A percentile compares a stretch with the other conserved stretches of the same genome.
Conservation (phyloP, 1,140 invertebrate genomes). For the Harpegnathos saltator region DNA sequence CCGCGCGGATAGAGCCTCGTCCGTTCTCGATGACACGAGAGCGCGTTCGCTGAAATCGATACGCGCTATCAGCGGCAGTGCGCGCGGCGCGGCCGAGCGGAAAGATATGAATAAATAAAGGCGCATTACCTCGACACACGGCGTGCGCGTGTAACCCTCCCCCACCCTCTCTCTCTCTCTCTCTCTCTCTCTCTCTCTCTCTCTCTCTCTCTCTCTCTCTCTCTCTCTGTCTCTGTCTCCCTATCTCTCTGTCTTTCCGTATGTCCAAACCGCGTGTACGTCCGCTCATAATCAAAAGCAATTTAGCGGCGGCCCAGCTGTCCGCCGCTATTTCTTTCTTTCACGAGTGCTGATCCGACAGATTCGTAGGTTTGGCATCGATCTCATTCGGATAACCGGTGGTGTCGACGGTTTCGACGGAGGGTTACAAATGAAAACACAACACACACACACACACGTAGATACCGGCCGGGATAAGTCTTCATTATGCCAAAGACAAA, state of each 20-base stretch:
- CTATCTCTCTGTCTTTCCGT: neutral
- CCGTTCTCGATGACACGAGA: conserved; percentile 34
- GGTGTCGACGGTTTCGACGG: no score
- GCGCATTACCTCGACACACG: conserved; percentile 26
- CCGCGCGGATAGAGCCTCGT: conserved; percentile 33
- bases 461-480: no score
- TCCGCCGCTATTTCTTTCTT: neutral
- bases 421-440: no score
- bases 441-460: no score
- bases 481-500: conserved; percentile 8
- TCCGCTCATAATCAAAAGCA: conserved; percentile 25
- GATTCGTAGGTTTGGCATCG: neutral
- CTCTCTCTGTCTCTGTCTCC: no score
- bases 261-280: neutral
- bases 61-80: conserved; percentile 29
- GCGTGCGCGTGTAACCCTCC: neutral
- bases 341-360: neutral
- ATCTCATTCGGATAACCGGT: no score
- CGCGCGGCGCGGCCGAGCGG: neutral
- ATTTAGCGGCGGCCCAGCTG: neutral
- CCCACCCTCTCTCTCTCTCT: neutral
- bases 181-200: neutral
- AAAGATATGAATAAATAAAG: conserved; percentile 52
- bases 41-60: conserved; percentile 46
- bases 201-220: no score